Evolutionary conservation across 2,888 invertebrate genomes (phyloP).

Genomic region (Alloplasta piceator): DNA sequence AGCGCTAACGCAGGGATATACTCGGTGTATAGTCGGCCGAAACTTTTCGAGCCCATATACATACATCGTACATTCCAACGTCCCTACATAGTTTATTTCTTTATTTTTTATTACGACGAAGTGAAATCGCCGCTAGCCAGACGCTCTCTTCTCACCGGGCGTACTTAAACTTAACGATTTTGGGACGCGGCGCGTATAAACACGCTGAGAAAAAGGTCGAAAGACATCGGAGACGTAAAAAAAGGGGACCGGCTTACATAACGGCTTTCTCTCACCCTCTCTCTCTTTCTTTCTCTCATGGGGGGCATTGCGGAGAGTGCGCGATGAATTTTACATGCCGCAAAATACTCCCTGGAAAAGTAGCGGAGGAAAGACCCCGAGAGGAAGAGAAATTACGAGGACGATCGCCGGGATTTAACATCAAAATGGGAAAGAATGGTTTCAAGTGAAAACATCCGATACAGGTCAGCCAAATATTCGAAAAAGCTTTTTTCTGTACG

Average conservation of each 20-base stretch:
- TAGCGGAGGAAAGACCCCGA: not conserved
- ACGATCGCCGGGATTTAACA: constrained; percentile 2
- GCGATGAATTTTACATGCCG: constrained; percentile 42
- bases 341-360: constrained; percentile 1
- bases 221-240: not conserved
- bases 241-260: not conserved
- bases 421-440: not conserved
- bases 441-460: not conserved
- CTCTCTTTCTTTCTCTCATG: not conserved
- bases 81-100: constrained; percentile 7
- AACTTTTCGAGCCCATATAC: constrained; percentile 33
- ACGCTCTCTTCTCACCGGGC: constrained; percentile 14
- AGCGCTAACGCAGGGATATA: not conserved
- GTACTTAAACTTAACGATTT: constrained; percentile 40
- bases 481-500: not conserved
- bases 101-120: constrained; percentile 45
- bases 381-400: not conserved
- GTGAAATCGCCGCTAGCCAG: constrained; percentile 41
- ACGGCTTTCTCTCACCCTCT: not conserved
- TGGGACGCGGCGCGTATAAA: not conserved
- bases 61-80: constrained; percentile 11
- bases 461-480: not conserved
- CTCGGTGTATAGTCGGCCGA: constrained; percentile 33
- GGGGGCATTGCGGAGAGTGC: constrained; percentile 18
- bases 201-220: constrained; percentile 27